phyloP scores from a whole-genome alignment of 2,797 vertebrate species.

The Betta splendens region DNA sequence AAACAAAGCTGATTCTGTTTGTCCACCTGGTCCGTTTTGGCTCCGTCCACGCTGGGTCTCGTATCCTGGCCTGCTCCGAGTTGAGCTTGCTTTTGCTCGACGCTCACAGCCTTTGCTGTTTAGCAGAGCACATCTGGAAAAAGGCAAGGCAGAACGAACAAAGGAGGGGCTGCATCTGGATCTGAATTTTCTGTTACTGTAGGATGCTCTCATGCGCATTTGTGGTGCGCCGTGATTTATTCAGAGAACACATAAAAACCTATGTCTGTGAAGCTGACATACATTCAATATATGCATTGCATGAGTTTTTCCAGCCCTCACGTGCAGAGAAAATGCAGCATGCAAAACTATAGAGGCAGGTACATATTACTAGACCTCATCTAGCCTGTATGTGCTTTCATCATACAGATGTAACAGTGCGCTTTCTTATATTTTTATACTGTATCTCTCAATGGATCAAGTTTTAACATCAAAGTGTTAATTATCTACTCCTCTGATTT shows the following conservation, averaged over 20 bases:
- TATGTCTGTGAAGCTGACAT: slow-evolving; percentile 18
- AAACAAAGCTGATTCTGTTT: slow-evolving; percentile 58
- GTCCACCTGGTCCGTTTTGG: slow-evolving; percentile 76
- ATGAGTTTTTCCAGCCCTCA: background rate
- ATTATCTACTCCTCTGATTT: slow-evolving; percentile 15
- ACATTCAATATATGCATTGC: slow-evolving; percentile 10
- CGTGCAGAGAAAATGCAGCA: slow-evolving; percentile 1
- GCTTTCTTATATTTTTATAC: background rate
- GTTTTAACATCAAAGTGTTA: slow-evolving; percentile 41
- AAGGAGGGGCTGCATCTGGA: slow-evolving; percentile 49
- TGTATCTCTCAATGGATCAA: slow-evolving; percentile 14
- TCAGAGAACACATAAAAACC: slow-evolving; percentile 33
- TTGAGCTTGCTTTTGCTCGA: slow-evolving; percentile 37
- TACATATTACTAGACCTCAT: slow-evolving; percentile 5
- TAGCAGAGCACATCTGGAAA: slow-evolving; percentile 71
- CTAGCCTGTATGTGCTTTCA: slow-evolving; percentile 8
- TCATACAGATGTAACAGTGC: slow-evolving; percentile 15
- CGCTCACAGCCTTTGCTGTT: slow-evolving; percentile 34
- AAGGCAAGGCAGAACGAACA: slow-evolving; percentile 46
- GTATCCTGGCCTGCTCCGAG: slow-evolving; percentile 27
- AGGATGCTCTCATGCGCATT: slow-evolving; percentile 44
- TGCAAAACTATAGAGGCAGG: slow-evolving; percentile 8
- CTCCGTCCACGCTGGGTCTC: slow-evolving; percentile 29
- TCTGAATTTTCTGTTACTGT: slow-evolving; percentile 27
- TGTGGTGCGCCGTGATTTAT: slow-evolving; percentile 47